Conservation (phyloP, 2,888 invertebrate genomes). For the Lottia gigantea region DNA sequence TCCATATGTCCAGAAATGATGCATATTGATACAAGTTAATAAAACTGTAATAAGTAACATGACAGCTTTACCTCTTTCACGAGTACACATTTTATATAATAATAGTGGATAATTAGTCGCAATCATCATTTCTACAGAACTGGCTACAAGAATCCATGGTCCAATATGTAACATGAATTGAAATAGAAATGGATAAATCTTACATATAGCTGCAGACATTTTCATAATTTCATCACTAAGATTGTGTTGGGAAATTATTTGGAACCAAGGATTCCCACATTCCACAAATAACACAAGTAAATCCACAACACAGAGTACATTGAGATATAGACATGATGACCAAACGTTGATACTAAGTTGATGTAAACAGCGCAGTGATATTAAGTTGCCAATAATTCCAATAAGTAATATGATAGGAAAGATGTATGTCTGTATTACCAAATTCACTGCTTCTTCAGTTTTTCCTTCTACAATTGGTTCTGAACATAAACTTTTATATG, state of each 20-base stretch:
- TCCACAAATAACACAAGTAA: slow-evolving; percentile 56
- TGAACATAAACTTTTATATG: slow-evolving; percentile 2
- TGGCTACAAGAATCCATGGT: slow-evolving; percentile 61
- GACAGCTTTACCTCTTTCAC: slow-evolving; percentile 57
- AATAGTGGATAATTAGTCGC: slow-evolving; percentile 49
- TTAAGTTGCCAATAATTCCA: slow-evolving; percentile 56
- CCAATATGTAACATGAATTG: slow-evolving; percentile 53
- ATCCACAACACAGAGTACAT: slow-evolving; percentile 53
- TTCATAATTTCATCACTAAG: slow-evolving; percentile 46
- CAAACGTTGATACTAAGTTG: slow-evolving; percentile 55
- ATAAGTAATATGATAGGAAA: slow-evolving; percentile 54
- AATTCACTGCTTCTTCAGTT: slow-evolving; percentile 19
- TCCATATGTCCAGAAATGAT: slow-evolving; percentile 66
- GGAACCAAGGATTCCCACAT: slow-evolving; percentile 61
- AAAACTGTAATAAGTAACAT: slow-evolving; percentile 61
- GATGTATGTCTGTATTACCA: slow-evolving; percentile 40
- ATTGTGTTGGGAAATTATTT: slow-evolving; percentile 36
- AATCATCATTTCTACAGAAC: slow-evolving; percentile 56
- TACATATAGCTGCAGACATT: slow-evolving; percentile 60
- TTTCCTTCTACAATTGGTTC: neutral
- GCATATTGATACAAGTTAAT: slow-evolving; percentile 61
- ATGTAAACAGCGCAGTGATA: slow-evolving; percentile 37
- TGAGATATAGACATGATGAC: slow-evolving; percentile 63
- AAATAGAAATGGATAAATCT: slow-evolving; percentile 60
- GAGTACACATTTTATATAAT: slow-evolving; percentile 57